Base-by-base conservation (phyloP, 2,113 vertebrate genomes). In the Trematomus loennbergii region DNA sequence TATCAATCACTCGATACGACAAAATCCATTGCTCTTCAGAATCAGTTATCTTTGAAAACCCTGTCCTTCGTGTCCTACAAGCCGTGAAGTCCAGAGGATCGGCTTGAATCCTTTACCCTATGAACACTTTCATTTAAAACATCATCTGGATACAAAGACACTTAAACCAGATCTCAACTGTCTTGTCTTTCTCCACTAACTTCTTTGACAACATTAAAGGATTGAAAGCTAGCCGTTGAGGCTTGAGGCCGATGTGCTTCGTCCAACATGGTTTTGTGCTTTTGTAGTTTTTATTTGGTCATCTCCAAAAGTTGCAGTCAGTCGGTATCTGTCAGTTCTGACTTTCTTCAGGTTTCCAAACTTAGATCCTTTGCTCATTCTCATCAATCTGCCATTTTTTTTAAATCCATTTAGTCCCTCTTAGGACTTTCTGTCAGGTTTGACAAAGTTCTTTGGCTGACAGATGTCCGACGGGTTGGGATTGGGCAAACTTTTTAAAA, bases 61-160 rank as follows among this genome's bases (percentile, higher is more conserved):
- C 2, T 12, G 43, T 73, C 65, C 9, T 55, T 15, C 18, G 57
- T 61, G 43, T 75, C 20, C 17, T 49, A 54, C 25, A 40, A 48
- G 16, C 46, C 58, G 22, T 40, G 11, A 49, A 74, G 64, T 78
- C 68, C 76, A 53, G 45, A 62, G n/a, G 33, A 65, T 63, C 16
- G 22, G n/a, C n/a, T 29, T 43, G 2, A 53, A 52, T 20, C 46
- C 1, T 13, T n/a, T 66, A 9, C 22, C 53, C 46, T 46, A 65
- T 45, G 13, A 60, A 61, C 18, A 40, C 18, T n/a, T 15, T 43
- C 59, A 40, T 71, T 9, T 49, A 75, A 88, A 79, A 80, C 48
- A 18, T 89, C 79, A 1, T 90, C 88, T 78, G 72, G 81, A 57
- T 84, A 83, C 12, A 70, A 40, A 4, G 6, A 78, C 82, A 86